Evolutionary conservation across 1,140 invertebrate genomes (phyloP), one percentile per base, ranked within the genome.

Genomic region (Drosophila baimaii): DNA sequence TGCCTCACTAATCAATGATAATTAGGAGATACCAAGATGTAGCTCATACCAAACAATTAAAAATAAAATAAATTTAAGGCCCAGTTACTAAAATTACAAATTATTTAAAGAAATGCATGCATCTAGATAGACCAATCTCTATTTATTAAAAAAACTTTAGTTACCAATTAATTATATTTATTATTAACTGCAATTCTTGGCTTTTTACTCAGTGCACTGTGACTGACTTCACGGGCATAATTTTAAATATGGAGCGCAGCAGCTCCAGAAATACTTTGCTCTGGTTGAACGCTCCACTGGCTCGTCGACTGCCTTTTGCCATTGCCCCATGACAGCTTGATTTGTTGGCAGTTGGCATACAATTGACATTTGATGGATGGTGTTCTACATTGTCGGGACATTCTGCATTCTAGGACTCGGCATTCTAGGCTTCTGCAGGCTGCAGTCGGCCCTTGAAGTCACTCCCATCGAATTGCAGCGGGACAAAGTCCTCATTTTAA

Each of bases 331-430:
- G 84, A 89, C 84, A 89, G 85, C 81, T 89, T 89, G 84, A 89
- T 89, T 89, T 89, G 84, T 89, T 89, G 84, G 81, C 84, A 89
- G 84, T 84, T 84, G 84, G 80, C 84, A 79, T 79, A 88, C 81
- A 89, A 89, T 89, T 89, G 84, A 89, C 84, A 79, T 78, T 88
- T 89, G 84, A 89, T 89, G 84, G 84, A 89, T 89, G 74, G 84
- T 89, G 84, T 89, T 81, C 84, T 89, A 89, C 84, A 89, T 89
- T 89, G 84, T 78, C 58, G 69, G 84, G 84, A 88, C 83, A 89
- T 78, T 83, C 64, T 79, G 55, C 76, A 57, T 46, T 61, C 46
- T 44, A 68, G 72, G 51, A 57, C 21, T 63, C 59, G 12, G 57
- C 59, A 57, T 58, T 59, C 59, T 21, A n/a, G n/a, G n/a, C n/a